Percentiles rank a stretch among this genome's conserved stretches.
Evolutionary conservation across 2,888 invertebrate species (phyloP).

Genomic region (Drosophila quinaria): DNA sequence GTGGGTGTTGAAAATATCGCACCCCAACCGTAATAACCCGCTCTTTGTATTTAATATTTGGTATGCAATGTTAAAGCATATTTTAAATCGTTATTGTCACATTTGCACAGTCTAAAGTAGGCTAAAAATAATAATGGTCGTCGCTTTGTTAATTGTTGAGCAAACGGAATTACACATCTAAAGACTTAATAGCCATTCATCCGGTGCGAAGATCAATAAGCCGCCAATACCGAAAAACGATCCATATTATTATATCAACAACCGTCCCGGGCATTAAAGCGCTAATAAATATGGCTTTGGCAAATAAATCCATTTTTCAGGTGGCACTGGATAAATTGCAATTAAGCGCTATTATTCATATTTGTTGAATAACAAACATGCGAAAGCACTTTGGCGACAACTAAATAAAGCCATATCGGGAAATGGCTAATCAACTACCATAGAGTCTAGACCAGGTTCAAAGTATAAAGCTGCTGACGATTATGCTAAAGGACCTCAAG

Average conservation of each 20-base stretch:
- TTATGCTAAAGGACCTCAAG: conserved; percentile 12
- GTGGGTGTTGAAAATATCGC: conserved; percentile 22
- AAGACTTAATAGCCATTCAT: conserved; percentile 39
- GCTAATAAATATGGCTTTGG: conserved; percentile 57
- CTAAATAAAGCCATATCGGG: conserved; percentile 7
- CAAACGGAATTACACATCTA: conserved; percentile 52
- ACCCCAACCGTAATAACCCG: background rate
- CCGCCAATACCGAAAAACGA: conserved; percentile 7
- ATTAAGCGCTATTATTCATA: conserved; percentile 58
- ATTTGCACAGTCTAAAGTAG: conserved; percentile 43
- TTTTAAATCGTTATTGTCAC: conserved; percentile 5
- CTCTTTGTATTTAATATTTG: conserved; percentile 9
- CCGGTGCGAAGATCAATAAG: conserved; percentile 47
- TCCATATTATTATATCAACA: conserved; percentile 26
- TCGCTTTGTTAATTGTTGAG: conserved; percentile 29
- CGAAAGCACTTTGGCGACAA: conserved; percentile 46
- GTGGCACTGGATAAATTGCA: conserved; percentile 52
- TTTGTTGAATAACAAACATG: conserved; percentile 53
- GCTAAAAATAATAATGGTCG: conserved; percentile 48
- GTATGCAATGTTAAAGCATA: conserved; percentile 1
- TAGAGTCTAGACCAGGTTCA: background rate
- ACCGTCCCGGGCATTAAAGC: conserved; percentile 28
- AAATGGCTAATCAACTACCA: conserved; percentile 4
- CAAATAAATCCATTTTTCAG: conserved; percentile 42
- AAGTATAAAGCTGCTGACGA: background rate